Evolutionary conservation across 1,140 invertebrate genomes (phyloP), one percentile per base, ranked within the genome.

Genomic region (Contarinia nasturtii): DNA sequence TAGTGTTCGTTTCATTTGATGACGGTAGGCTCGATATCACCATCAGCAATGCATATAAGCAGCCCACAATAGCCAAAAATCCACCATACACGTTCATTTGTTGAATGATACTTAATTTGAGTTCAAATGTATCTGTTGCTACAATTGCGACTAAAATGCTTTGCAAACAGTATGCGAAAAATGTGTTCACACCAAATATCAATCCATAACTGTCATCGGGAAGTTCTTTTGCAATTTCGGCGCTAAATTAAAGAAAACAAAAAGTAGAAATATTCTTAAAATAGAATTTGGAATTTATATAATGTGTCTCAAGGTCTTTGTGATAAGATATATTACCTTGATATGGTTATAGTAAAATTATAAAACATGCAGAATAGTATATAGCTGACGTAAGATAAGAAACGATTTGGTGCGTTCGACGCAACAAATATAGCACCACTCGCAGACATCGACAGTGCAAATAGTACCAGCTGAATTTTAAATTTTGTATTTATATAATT

Each of bases 131-230:
- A 27, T 64, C 56, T 7, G 71, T 71, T 8, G 75, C 70, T 7
- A 92, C 75, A 12, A 84, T 60, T 1, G 79, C 54, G 0, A 85
- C 93, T 4, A 93, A 57, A 18, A 88, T 53, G 10, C 80, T 77
- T 64, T 93, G 86, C 1, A 91, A 55, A 2, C 74, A 53, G 1
- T 92, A 67, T 15, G 86, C 84, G 1, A 87, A 27, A 46, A 93
- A 82, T 0, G 82, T 89, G 62, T 92, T 94, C 42, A 90, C 70
- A 8, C 89, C 90, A 66, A 94, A 93, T 51, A 95, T 79, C 10
- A 93, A 64, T 3, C 84, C 87, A 59, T 87, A 91, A 60, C 85
- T 86, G 48, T 91, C 83, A 53, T 80, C 77, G 33, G 72, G 67
- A 45, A 95, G 70, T 44, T 77, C 64, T 54, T 80, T 76, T 0